These are phyloP conservation scores for Cichladusa arquata DNA, from an alignment of 2,113 vertebrate genomes.

Conservation along the genomic window DNA sequence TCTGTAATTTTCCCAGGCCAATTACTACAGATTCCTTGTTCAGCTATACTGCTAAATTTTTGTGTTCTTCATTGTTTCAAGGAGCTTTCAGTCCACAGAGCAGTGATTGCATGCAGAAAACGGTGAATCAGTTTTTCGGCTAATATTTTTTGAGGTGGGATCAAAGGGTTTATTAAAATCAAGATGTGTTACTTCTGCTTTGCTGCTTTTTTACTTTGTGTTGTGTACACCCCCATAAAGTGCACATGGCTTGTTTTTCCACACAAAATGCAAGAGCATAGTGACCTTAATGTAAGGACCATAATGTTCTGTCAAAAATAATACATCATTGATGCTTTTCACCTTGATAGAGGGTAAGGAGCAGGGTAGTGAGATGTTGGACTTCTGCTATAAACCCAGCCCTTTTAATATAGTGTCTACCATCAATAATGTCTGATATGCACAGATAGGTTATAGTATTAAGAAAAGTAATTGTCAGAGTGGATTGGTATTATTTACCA, in stretches of 20 bases:
- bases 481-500: background rate
- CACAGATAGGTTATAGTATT: background rate
- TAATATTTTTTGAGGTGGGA: background rate
- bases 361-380: background rate
- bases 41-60: background rate
- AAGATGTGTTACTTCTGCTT: background rate
- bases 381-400: background rate
- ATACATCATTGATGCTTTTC: conserved; percentile 10
- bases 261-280: conserved; percentile 6
- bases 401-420: background rate
- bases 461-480: background rate
- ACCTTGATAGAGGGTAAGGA: background rate
- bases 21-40: background rate
- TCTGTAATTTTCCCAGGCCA: background rate
- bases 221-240: background rate
- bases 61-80: background rate
- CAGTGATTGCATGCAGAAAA: background rate
- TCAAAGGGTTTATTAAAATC: background rate
- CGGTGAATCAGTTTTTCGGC: background rate
- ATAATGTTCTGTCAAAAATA: conserved; percentile 26
- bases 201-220: conserved; percentile 4
- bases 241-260: background rate
- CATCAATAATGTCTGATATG: background rate
- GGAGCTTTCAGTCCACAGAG: background rate
- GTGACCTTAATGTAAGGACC: conserved; percentile 44